Conservation (phyloP, 2,113 vertebrate species). For the Orientallactaga bullata region DNA sequence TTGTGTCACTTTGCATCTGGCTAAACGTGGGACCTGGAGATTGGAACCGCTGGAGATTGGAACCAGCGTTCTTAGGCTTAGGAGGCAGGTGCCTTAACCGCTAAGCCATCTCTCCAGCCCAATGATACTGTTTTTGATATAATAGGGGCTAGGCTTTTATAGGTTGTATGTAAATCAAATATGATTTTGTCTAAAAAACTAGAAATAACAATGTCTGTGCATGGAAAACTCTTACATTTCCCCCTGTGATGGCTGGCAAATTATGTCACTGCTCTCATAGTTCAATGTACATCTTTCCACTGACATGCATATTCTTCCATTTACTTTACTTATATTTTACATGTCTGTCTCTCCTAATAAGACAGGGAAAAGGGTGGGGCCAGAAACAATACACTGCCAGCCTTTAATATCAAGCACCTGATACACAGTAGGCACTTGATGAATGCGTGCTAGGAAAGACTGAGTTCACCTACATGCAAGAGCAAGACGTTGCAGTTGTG, state of each 20-base stretch:
- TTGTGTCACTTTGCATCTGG: too few species aligned
- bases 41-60: too few species aligned
- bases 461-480: background rate
- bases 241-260: background rate
- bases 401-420: conserved; percentile 29
- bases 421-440: conserved; percentile 22
- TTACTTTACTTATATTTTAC: conserved; percentile 30
- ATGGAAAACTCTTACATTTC: background rate
- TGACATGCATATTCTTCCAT: background rate
- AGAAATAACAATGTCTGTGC: background rate
- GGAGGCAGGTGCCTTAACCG: too few species aligned
- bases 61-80: too few species aligned
- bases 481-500: background rate
- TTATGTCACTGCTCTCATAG: background rate
- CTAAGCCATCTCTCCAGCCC: too few species aligned
- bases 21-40: too few species aligned
- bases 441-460: conserved; percentile 21
- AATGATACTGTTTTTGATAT: conserved; percentile 28
- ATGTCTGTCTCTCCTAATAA: background rate
- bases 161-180: conserved; percentile 25
- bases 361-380: background rate
- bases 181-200: background rate
- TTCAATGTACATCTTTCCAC: background rate
- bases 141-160: background rate
- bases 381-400: background rate